A percentile compares a stretch with the other conserved stretches of the same genome.
Evolutionary conservation across 2,888 invertebrate genomes (phyloP).

Genomic region (Agrilus cyanescens): DNA sequence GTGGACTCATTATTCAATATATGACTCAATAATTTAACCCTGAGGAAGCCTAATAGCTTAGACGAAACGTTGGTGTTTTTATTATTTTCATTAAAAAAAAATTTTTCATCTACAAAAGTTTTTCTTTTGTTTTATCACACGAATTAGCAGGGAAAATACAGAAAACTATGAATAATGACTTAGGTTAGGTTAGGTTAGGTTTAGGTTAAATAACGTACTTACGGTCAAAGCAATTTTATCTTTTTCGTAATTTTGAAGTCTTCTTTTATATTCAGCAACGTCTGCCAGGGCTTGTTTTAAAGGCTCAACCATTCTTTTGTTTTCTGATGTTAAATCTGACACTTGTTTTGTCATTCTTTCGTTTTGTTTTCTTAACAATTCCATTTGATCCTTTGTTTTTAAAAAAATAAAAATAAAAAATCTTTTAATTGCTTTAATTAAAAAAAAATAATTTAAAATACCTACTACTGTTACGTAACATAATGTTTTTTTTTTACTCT

Average conservation of each 20-base stretch:
- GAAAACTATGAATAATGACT: too few relatives aligned
- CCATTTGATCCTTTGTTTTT: conserved; percentile 52
- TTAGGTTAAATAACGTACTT: too few relatives aligned
- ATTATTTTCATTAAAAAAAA: too few relatives aligned
- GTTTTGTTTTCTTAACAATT: conserved; percentile 62
- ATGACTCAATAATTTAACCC: too few relatives aligned
- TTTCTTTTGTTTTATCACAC: too few relatives aligned
- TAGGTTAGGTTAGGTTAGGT: too few relatives aligned
- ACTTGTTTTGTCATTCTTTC: conserved; percentile 63
- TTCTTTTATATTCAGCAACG: conserved; percentile 59
- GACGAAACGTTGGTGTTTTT: too few relatives aligned
- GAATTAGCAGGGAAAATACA: too few relatives aligned
- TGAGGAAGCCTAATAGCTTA: too few relatives aligned
- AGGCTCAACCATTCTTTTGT: conserved; percentile 61
- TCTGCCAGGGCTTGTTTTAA: conserved; percentile 58
- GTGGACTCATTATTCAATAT: too few relatives aligned
- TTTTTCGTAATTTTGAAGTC: conserved; percentile 74
- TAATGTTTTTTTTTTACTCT: background rate
- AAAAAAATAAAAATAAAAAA: background rate
- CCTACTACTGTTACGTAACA: background rate
- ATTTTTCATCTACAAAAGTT: too few relatives aligned
- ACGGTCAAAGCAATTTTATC: conserved; percentile 63
- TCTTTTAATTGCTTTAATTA: conserved; percentile 33
- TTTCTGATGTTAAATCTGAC: conserved; percentile 56
- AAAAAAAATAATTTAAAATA: conserved; percentile 5